Evolutionary conservation across 2,113 vertebrate genomes (phyloP).

Genomic region (Excalfactoria chinensis): DNA sequence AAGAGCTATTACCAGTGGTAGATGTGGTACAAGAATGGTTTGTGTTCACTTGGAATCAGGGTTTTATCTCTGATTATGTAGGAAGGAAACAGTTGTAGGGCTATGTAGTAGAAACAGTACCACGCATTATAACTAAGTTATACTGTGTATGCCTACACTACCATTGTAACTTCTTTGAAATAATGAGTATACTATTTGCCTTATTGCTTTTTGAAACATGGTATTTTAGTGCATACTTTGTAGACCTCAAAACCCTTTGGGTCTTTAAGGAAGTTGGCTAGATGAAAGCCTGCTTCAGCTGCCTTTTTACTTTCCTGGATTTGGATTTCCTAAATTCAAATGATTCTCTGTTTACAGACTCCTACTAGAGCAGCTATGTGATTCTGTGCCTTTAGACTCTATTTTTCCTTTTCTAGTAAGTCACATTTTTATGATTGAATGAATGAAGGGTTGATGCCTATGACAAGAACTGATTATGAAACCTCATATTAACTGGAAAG

Average conservation of each 20-base stretch:
- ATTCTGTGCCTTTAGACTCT: conserved; percentile 85
- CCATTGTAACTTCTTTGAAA: conserved; percentile 82
- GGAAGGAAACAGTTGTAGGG: conserved; percentile 77
- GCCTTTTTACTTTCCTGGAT: conserved; percentile 82
- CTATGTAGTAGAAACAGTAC: conserved; percentile 81
- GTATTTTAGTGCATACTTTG: conserved; percentile 78
- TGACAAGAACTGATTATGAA: conserved; percentile 47
- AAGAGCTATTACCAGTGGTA: conserved; percentile 69
- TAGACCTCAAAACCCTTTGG: conserved; percentile 80
- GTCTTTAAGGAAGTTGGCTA: conserved; percentile 77
- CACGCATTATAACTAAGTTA: conserved; percentile 83
- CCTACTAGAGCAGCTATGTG: conserved; percentile 83
- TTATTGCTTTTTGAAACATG: conserved; percentile 83
- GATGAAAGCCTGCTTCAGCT: conserved; percentile 77
- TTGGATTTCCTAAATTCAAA: conserved; percentile 78
- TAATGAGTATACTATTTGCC: conserved; percentile 84
- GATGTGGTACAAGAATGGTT: conserved; percentile 69
- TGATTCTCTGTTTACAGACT: conserved; percentile 84
- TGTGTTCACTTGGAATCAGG: conserved; percentile 53
- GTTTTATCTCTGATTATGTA: conserved; percentile 67
- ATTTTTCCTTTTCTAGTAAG: conserved; percentile 74
- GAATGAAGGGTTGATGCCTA: conserved; percentile 69
- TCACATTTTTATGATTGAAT: conserved; percentile 72
- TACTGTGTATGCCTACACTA: conserved; percentile 84
- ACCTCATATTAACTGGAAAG: conserved; percentile 41